Conservation (phyloP, 64 coral and sea anemone genomes). For the Stichodactyla mertensii region DNA sequence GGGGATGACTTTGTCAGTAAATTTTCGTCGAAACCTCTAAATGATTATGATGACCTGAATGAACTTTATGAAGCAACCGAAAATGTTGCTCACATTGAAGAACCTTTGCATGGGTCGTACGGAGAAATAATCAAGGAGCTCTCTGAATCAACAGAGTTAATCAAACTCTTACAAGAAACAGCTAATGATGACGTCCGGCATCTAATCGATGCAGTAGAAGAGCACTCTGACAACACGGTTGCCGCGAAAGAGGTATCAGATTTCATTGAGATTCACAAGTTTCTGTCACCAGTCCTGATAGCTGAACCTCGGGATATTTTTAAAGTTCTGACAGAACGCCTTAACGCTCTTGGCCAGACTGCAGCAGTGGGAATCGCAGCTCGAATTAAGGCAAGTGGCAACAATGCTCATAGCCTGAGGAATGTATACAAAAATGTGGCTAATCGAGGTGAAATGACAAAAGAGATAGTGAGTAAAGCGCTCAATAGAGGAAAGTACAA, state of each 20-base stretch:
- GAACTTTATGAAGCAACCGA: background rate
- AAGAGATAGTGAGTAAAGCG: conserved; percentile 75
- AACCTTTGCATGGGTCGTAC: background rate
- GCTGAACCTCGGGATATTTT: conserved; percentile 28
- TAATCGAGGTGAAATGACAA: conserved; percentile 91
- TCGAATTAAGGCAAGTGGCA: conserved; percentile 62
- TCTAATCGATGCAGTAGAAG: conserved; percentile 90
- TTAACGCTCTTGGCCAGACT: background rate
- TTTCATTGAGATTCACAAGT: conserved; percentile 84
- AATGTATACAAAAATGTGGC: conserved; percentile 79
- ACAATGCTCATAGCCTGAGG: conserved; percentile 75
- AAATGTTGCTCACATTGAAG: background rate
- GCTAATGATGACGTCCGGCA: conserved; percentile 68
- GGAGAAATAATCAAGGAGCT: conserved; percentile 29
- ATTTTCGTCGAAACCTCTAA: background rate
- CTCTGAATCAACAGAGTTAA: conserved; percentile 45
- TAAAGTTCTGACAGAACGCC: background rate
- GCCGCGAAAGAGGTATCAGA: conserved; percentile 64
- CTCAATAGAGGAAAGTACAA: conserved; percentile 50
- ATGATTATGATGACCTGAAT: background rate
- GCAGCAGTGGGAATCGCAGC: conserved; percentile 60
- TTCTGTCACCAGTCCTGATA: conserved; percentile 35
- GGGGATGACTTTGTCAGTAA: background rate
- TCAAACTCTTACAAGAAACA: conserved; percentile 64
- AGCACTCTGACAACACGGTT: conserved; percentile 76